Percentiles rank a stretch among this genome's conserved stretches.
Conservation (phyloP, 2,113 vertebrate genomes). For the Alethe castanea region DNA sequence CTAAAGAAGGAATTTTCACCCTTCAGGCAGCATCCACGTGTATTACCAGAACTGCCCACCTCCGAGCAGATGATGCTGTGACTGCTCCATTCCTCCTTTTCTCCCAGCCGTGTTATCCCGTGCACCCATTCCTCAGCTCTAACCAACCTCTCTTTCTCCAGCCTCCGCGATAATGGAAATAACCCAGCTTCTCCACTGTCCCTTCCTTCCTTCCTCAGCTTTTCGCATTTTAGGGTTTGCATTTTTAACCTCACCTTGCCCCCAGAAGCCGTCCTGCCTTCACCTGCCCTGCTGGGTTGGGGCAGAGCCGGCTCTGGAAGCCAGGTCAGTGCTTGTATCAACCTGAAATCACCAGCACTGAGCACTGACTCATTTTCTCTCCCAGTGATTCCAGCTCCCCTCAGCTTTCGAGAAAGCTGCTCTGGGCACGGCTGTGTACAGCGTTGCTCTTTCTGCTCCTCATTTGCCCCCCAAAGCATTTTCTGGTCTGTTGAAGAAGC, state of each 20-base stretch:
- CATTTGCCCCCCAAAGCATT: accelerated
- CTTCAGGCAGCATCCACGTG: neutral
- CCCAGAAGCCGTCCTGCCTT: neutral
- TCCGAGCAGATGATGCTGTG: neutral
- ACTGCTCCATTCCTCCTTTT: neutral
- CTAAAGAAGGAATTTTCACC: neutral
- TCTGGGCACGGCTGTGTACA: neutral
- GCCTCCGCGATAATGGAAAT: neutral
- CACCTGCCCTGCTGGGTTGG: neutral
- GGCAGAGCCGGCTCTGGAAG: neutral
- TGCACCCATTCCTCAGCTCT: neutral
- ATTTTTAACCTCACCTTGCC: neutral
- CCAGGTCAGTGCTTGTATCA: neutral
- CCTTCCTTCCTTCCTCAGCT: neutral
- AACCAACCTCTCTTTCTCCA: neutral
- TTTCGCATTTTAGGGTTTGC: too few relatives aligned
- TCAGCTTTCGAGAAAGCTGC: neutral
- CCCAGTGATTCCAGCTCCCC: neutral
- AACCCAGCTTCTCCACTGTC: neutral
- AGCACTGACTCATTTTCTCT: neutral
- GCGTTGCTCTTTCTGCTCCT: neutral
- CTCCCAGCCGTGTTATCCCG: neutral
- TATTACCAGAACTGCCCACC: neutral
- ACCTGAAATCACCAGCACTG: neutral
- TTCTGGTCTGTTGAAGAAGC: neutral